A percentile compares a stretch with the other conserved stretches of the same genome.
Conservation (phyloP, 2,797 vertebrate species). For the Pristis pectinata region DNA sequence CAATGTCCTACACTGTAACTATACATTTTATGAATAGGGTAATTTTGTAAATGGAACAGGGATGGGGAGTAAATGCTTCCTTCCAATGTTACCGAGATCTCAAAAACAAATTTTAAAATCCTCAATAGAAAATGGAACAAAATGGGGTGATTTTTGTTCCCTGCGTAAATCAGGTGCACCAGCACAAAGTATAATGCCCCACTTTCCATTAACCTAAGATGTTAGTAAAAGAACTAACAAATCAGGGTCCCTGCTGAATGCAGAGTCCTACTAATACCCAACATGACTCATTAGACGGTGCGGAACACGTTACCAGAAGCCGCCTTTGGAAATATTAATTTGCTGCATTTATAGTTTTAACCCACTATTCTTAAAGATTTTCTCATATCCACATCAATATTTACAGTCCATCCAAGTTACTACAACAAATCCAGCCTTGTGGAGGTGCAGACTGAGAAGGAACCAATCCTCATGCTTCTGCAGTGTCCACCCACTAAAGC, state of each 20-base stretch:
- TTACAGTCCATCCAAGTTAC: not conserved
- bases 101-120: not conserved
- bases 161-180: not conserved
- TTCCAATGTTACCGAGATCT: no score
- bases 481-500: not conserved
- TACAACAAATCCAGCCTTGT: not conserved
- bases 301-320: not conserved
- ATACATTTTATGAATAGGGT: no score
- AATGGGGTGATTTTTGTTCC: not conserved
- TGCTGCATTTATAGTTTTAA: not conserved
- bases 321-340: not conserved
- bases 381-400: not conserved
- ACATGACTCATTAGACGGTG: not conserved
- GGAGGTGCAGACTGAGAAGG: not conserved
- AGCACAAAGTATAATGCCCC: not conserved
- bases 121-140: not conserved
- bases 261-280: not conserved
- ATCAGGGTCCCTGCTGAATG: not conserved
- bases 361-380: not conserved
- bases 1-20: no score
- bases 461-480: not conserved
- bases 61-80: no score
- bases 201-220: not conserved
- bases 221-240: not conserved
- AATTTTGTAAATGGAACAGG: no score